phyloP scores from a whole-genome alignment of 2,888 invertebrate species.

The Osedax frankpressi region DNA sequence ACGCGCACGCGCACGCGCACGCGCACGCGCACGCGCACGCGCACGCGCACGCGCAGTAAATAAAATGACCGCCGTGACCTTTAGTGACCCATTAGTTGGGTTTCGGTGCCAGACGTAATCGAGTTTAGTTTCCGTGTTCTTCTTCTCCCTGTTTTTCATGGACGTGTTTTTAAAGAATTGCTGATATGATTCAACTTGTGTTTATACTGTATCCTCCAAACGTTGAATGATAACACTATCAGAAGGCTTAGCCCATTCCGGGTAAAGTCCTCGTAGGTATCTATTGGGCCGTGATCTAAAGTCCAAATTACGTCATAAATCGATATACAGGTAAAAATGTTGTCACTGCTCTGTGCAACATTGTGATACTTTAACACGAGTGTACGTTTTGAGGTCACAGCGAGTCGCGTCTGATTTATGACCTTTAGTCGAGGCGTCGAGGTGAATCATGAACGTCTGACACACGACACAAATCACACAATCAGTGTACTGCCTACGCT shows the following conservation, averaged over 20 bases:
- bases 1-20: too few species aligned
- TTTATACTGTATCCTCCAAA: not conserved
- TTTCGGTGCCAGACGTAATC: not conserved
- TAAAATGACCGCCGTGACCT: too few species aligned
- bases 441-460: conserved; percentile 7
- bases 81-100: not conserved
- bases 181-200: not conserved
- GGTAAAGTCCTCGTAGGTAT: not conserved
- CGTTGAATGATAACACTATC: not conserved
- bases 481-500: not conserved
- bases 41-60: too few species aligned
- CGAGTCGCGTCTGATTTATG: not conserved
- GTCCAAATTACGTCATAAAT: not conserved
- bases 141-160: not conserved
- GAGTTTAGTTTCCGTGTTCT: not conserved
- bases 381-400: conserved; percentile 2
- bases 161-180: not conserved
- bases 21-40: too few species aligned
- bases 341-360: not conserved
- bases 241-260: not conserved
- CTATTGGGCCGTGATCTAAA: not conserved
- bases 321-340: not conserved
- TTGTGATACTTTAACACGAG: too few species aligned
- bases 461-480: conserved; percentile 8
- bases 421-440: not conserved